Evolutionary conservation across 1,140 invertebrate species (phyloP).

Genomic region (Danaus plexippus): DNA sequence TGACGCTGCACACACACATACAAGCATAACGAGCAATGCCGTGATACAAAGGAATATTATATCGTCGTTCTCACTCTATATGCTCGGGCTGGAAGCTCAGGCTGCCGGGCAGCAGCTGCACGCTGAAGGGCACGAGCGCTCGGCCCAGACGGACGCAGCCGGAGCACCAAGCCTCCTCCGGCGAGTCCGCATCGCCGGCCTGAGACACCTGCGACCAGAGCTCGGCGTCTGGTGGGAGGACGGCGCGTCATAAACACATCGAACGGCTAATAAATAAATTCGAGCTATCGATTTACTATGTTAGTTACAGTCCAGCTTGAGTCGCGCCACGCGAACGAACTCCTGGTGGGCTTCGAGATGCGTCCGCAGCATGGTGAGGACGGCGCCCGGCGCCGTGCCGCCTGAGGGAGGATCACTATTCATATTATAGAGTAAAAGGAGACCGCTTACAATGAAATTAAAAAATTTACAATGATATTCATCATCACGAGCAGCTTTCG

Average conservation of each 20-base stretch:
- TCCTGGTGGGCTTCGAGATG: constrained; percentile 40
- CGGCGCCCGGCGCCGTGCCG: constrained; percentile 26
- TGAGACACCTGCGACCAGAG: constrained; percentile 31
- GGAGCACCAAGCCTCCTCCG: constrained; percentile 33
- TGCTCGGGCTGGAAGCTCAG: constrained; percentile 25
- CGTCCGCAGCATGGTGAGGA: constrained; percentile 31
- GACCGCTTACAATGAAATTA: too few relatives aligned
- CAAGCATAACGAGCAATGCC: neutral
- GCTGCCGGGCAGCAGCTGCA: constrained; percentile 46
- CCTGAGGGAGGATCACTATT: constrained; percentile 11
- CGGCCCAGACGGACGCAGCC: constrained; percentile 40
- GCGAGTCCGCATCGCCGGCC: constrained; percentile 12
- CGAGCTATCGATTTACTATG: neutral
- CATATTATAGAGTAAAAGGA: neutral
- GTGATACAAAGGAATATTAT: neutral
- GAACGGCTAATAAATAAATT: neutral
- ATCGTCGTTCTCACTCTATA: constrained; percentile 29
- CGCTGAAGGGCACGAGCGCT: constrained; percentile 38
- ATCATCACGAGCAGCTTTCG: too few relatives aligned
- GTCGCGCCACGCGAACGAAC: constrained; percentile 74
- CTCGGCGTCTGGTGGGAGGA: constrained; percentile 27
- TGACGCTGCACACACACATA: constrained; percentile 8
- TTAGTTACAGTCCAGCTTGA: constrained; percentile 84
- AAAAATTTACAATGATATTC: too few relatives aligned
- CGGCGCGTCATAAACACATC: neutral